phyloP scores from a whole-genome alignment of 2,797 vertebrate genomes.

The Notolepis coatsorum region DNA sequence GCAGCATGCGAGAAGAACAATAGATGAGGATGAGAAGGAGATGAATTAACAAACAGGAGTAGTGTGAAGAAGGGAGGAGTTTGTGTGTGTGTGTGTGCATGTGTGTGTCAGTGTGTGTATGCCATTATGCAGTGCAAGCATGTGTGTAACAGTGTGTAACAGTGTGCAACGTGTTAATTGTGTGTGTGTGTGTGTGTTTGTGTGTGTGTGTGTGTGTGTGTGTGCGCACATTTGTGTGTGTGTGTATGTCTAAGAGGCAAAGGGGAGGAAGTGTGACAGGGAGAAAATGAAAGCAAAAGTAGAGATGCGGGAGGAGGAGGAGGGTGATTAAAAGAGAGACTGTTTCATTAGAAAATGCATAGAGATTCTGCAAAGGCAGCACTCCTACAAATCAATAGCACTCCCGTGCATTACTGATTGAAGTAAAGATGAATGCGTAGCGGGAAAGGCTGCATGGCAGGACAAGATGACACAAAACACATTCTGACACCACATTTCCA shows the following conservation, averaged over 20 bases:
- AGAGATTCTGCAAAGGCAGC: slow-evolving; percentile 56
- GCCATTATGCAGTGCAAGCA: neutral
- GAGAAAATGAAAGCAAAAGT: slow-evolving; percentile 14
- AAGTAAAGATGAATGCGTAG: slow-evolving; percentile 53
- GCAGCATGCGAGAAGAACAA: no score
- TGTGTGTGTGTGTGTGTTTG: no score
- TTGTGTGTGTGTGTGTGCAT: no score
- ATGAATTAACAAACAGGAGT: neutral
- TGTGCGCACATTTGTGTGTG: neutral
- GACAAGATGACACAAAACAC: no score
- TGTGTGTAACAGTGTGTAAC: neutral
- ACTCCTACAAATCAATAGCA: slow-evolving; percentile 52
- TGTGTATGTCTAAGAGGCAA: slow-evolving; percentile 11
- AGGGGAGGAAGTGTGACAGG: slow-evolving; percentile 9
- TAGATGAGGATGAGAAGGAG: slow-evolving; percentile 1
- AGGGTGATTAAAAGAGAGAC: slow-evolving; percentile 16
- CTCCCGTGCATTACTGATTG: slow-evolving; percentile 34
- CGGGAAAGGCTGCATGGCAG: no score
- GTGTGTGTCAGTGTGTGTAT: neutral
- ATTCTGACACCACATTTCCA: no score
- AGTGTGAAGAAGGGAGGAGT: neutral
- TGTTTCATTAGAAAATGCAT: slow-evolving; percentile 52
- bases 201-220: slow-evolving; percentile 11
- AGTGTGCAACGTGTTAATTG: neutral
- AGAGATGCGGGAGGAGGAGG: neutral